Conservation (phyloP, 2,797 vertebrate species). For the Tapirus indicus region DNA sequence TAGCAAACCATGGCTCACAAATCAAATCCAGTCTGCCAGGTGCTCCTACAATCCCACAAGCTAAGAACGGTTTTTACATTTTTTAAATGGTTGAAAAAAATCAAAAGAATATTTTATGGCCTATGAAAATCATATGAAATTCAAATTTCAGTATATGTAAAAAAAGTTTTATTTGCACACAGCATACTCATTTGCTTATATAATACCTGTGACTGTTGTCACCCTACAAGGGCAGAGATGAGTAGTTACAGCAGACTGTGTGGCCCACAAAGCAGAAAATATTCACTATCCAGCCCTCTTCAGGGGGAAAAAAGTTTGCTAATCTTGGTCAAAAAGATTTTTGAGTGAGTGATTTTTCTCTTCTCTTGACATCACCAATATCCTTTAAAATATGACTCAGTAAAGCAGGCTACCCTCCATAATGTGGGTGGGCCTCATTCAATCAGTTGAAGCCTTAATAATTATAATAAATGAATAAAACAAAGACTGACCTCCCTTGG, state of each 20-base stretch:
- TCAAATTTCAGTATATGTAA: neutral
- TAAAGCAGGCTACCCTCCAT: too few relatives aligned
- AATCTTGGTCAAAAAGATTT: neutral
- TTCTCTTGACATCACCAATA: neutral
- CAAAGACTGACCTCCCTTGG: too few relatives aligned
- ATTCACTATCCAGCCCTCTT: neutral
- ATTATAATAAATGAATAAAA: too few relatives aligned
- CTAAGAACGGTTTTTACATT: neutral
- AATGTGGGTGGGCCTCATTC: too few relatives aligned
- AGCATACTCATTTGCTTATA: neutral
- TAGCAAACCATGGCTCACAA: neutral
- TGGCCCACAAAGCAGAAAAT: neutral
- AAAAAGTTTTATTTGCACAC: neutral
- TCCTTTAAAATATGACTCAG: neutral
- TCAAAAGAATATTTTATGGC: neutral
- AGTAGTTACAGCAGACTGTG: neutral
- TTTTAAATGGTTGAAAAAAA: neutral
- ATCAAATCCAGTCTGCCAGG: too few relatives aligned
- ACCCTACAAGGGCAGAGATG: neutral
- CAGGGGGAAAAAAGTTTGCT: neutral
- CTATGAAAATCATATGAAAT: neutral
- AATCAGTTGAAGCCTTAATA: too few relatives aligned
- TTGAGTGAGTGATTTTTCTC: neutral
- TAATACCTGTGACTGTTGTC: neutral
- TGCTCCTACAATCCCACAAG: neutral